Evolutionary conservation across 2,888 invertebrate species (phyloP).

Genomic region (Pandemis heparana): DNA sequence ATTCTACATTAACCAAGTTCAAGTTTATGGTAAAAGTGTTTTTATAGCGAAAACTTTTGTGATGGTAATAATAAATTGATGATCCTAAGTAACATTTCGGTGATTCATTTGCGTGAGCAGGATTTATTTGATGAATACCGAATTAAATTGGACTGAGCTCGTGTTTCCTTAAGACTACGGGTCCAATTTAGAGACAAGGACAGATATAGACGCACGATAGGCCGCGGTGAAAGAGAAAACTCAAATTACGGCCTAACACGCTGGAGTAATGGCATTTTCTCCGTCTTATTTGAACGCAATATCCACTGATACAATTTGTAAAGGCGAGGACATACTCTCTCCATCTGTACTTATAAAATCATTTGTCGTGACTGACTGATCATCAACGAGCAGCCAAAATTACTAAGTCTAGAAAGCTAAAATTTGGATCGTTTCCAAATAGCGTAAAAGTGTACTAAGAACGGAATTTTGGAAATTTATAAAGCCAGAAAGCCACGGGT

Average conservation of each 20-base stretch:
- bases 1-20: too few species aligned
- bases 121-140: background rate
- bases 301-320: conserved; percentile 30
- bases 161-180: background rate
- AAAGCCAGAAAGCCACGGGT: too few species aligned
- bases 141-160: background rate
- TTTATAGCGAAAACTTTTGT: too few species aligned
- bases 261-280: conserved; percentile 38
- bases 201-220: conserved; percentile 5
- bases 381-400: too few species aligned
- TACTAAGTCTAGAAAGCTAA: too few species aligned
- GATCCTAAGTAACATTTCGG: background rate
- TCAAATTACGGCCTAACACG: conserved; percentile 24
- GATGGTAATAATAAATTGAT: too few species aligned
- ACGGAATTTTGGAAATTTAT: too few species aligned
- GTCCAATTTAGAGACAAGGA: background rate
- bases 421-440: too few species aligned
- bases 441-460: too few species aligned
- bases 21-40: too few species aligned
- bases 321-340: conserved; percentile 10
- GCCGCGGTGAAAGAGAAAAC: conserved; percentile 38
- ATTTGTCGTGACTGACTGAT: too few species aligned
- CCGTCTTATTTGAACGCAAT: conserved; percentile 36
- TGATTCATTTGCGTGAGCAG: too few species aligned
- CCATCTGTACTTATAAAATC: background rate